A percentile compares a stretch with the other conserved stretches of the same genome.
These are phyloP conservation scores for Oceanites oceanicus DNA, from an alignment of 2,113 vertebrate genomes.

Conservation along the genomic window DNA sequence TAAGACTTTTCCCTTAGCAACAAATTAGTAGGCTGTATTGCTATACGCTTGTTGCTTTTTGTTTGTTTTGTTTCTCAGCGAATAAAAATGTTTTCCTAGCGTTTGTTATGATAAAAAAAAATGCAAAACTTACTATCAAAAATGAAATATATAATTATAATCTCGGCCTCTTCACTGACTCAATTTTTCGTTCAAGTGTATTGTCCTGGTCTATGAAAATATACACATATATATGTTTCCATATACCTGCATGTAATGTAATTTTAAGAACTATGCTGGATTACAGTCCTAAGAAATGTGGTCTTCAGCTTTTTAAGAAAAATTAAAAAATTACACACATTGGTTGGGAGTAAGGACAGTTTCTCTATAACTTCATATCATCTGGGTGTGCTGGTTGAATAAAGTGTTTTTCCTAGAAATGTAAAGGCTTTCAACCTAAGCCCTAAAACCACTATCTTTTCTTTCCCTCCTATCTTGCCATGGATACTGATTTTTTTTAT, in stretches of 20 bases:
- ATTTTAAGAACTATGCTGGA: not conserved
- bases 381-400: not conserved
- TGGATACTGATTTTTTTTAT: not conserved
- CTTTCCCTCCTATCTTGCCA: not conserved
- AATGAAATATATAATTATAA: not conserved
- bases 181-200: not conserved
- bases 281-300: not conserved
- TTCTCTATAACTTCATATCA: not conserved
- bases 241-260: not conserved
- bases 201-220: not conserved
- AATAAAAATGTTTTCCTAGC: not conserved
- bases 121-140: not conserved
- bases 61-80: not conserved
- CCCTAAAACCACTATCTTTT: not conserved
- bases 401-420: not conserved
- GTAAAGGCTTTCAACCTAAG: not conserved
- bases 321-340: rapidly evolving
- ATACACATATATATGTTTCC: rapidly evolving
- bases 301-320: not conserved
- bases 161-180: not conserved
- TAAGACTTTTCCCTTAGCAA: not conserved
- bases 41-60: not conserved
- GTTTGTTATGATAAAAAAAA: not conserved
- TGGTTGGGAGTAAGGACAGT: not conserved
- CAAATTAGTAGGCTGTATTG: not conserved